Evolutionary conservation across 2,888 invertebrate genomes (phyloP), one percentile per base, ranked within the genome.

Genomic region (Microchrysa polita): DNA sequence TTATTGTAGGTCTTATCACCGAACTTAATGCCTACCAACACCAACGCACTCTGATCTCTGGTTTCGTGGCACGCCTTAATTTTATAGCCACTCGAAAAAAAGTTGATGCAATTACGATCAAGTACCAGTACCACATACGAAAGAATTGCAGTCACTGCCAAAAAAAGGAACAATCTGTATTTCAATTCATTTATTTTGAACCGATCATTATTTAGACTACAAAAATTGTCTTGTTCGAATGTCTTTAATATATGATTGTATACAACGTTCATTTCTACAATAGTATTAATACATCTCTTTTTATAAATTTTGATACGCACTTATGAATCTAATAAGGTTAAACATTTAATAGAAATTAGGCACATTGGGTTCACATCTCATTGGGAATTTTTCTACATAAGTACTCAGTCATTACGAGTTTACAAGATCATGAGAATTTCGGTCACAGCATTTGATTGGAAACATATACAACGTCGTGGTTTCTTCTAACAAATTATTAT

Each of bases 371-470:
- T 69, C 55, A 67, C 53, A 14, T 55, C 40, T 57, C 7, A 69
- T 69, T 67, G 27, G 20, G 34, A 69, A 55, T 57, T 18, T n/a
- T 53, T 69, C 23, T 69, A 69, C 65, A 69, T 69, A 69, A 69
- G 69, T 69, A 69, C 69, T 69, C 69, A 69, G 69, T 69, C 69
- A 55, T 55, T 57, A 40, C n/a, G 69, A 40, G 40, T 67, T 67
- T 69, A 48, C 16, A 69, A 57, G 40, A 40, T 20, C 69, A 55
- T 55, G 69, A 69, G 69, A 69, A 55, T 69, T 57, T 55, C 14
- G n/a, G 69, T 69, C 69, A 69, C 69, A 69, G 69, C 69, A 69
- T 69, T 48, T 57, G 20, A 40, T 69, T 69, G 69, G 69, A 55
- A 69, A 55, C 34, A 57, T 27, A 42, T 27, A 57, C n/a, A n/a